Conservation (phyloP, 2,888 invertebrate species). For the Acrocyrtus sp. region DNA sequence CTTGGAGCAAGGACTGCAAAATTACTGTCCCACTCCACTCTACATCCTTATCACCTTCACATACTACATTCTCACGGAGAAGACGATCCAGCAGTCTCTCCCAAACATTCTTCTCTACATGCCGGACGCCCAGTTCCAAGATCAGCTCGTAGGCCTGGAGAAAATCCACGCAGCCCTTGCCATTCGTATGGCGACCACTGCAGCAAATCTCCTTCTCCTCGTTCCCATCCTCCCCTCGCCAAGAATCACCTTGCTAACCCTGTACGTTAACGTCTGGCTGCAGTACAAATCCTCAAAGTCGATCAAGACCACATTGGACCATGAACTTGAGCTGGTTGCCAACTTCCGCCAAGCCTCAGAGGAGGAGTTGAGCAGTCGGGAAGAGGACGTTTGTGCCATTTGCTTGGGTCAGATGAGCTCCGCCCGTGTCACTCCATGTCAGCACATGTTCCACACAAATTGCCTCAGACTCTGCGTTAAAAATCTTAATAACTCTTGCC, state of each 20-base stretch:
- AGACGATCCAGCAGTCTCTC: slow-evolving; percentile 48
- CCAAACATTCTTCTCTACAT: slow-evolving; percentile 53
- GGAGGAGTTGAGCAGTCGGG: slow-evolving; percentile 75
- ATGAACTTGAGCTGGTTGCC: slow-evolving; percentile 72
- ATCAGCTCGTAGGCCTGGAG: slow-evolving; percentile 70
- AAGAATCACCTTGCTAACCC: slow-evolving; percentile 71
- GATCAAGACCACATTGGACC: slow-evolving; percentile 71
- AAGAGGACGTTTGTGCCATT: slow-evolving; percentile 84
- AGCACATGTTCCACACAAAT: slow-evolving; percentile 82
- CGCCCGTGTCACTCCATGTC: slow-evolving; percentile 81
- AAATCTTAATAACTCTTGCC: slow-evolving; percentile 72
- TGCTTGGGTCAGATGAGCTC: slow-evolving; percentile 77
- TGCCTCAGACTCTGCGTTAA: slow-evolving; percentile 80
- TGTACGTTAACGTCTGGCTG: slow-evolving; percentile 76
- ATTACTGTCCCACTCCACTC: slow-evolving; percentile 76
- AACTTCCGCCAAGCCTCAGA: slow-evolving; percentile 73
- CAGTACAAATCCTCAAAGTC: slow-evolving; percentile 73
- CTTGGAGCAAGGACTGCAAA: slow-evolving; percentile 78
- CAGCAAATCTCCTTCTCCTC: slow-evolving; percentile 71
- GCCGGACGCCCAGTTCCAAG: slow-evolving; percentile 49
- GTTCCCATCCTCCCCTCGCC: slow-evolving; percentile 71
- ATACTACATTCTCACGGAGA: slow-evolving; percentile 76
- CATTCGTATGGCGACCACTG: slow-evolving; percentile 72
- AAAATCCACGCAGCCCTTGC: slow-evolving; percentile 76
- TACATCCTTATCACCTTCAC: slow-evolving; percentile 76